A percentile compares a stretch with the other conserved stretches of the same genome.
These are phyloP conservation scores for Hepsetus odoe DNA, from an alignment of 2,113 vertebrate species.

Conservation along the genomic window DNA sequence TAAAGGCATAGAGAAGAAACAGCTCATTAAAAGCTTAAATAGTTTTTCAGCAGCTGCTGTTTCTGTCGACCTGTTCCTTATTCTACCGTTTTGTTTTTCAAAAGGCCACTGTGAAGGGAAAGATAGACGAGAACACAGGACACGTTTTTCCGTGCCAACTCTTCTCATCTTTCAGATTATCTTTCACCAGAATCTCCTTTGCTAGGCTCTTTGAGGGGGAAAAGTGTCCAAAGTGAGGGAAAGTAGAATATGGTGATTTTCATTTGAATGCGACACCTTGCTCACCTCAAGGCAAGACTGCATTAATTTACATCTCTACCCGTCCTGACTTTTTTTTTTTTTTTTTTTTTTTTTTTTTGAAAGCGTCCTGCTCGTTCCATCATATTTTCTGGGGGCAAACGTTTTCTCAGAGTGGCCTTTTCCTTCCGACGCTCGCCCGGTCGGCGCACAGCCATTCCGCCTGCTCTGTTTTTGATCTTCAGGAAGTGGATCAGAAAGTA, in stretches of 20 bases:
- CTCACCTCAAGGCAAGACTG: constrained; percentile 52
- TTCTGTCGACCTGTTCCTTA: constrained; percentile 19
- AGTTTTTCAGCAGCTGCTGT: constrained; percentile 23
- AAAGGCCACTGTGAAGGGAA: not conserved
- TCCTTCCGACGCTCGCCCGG: constrained; percentile 20
- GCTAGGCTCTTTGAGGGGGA: constrained; percentile 48
- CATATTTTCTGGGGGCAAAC: constrained; percentile 47
- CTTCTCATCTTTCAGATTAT: constrained; percentile 32
- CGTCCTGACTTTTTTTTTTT: constrained; percentile 30
- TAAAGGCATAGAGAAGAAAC: not conserved
- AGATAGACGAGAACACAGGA: not conserved
- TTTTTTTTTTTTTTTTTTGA: too few relatives aligned
- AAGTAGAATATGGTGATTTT: constrained; percentile 46
- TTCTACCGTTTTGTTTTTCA: not conserved
- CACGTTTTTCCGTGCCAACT: not conserved
- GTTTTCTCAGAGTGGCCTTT: constrained; percentile 43
- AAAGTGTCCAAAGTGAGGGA: constrained; percentile 27
- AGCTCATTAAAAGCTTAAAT: not conserved
- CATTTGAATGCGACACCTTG: constrained; percentile 29
- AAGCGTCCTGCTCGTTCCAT: too few relatives aligned
- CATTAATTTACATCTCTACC: constrained; percentile 53
- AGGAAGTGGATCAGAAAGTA: constrained; percentile 62
- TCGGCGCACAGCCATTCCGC: constrained; percentile 43
- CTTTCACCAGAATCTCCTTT: constrained; percentile 40
- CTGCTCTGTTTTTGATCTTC: constrained; percentile 63